Conservation (phyloP, 2,888 invertebrate species). For the Drosophila infuscata region DNA sequence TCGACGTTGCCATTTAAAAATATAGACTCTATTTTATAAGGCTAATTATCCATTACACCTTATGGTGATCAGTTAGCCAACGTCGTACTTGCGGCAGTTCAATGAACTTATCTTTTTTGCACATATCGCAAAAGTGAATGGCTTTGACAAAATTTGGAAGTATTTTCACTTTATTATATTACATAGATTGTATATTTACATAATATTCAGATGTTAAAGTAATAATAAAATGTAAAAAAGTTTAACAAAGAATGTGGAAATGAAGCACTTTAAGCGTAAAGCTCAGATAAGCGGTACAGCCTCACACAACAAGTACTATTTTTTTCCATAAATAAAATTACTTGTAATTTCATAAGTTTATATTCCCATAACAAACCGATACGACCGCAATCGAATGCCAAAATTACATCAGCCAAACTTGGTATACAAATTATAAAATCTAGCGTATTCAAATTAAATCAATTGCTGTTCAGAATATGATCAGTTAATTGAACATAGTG, state of each 20-base stretch:
- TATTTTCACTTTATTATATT: neutral
- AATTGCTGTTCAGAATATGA: constrained; percentile 5
- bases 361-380: constrained; percentile 6
- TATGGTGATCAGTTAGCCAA: constrained; percentile 3
- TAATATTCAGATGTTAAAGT: neutral
- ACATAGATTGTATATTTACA: neutral
- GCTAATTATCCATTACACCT: neutral
- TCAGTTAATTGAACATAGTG: neutral
- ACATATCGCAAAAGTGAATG: constrained; percentile 24
- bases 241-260: neutral
- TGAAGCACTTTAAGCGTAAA: neutral
- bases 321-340: constrained; percentile 5
- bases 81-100: constrained; percentile 22
- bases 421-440: constrained; percentile 4
- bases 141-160: neutral
- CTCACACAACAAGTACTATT: neutral
- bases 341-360: constrained; percentile 1
- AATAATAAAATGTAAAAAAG: neutral
- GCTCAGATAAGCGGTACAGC: neutral
- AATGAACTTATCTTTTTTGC: constrained; percentile 44
- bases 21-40: neutral
- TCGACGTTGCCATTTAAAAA: neutral
- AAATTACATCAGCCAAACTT: constrained; percentile 48
- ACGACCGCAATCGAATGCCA: constrained; percentile 30
- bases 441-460: constrained; percentile 17